These are phyloP conservation scores for Cryptotermes secundus DNA, from an alignment of 1,140 invertebrate species.

Conservation along the genomic window DNA sequence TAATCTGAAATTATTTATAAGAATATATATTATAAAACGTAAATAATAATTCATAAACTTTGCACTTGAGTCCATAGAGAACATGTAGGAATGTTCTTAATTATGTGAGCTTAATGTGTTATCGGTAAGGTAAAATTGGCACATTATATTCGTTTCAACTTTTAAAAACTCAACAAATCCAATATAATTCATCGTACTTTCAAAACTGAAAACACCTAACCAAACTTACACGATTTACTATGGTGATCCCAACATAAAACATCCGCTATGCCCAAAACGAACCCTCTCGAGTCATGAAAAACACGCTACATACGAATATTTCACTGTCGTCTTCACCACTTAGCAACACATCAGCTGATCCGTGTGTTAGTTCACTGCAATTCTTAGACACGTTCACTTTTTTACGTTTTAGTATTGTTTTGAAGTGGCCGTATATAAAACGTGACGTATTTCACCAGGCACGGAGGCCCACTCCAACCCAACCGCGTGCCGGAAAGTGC, in stretches of 20 bases:
- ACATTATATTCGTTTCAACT: no score
- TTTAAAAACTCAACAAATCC: no score
- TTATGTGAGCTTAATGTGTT: no score
- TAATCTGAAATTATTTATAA: no score
- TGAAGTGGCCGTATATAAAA: background rate
- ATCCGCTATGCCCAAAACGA: background rate
- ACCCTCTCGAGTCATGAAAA: background rate
- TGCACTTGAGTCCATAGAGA: no score
- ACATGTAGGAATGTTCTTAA: no score
- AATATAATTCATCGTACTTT: no score
- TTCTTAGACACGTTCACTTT: background rate
- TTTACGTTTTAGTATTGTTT: background rate
- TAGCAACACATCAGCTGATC: background rate
- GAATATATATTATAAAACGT: no score
- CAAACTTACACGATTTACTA: background rate
- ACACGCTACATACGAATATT: background rate
- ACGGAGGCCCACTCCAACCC: background rate
- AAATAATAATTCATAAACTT: no score
- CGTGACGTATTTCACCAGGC: background rate
- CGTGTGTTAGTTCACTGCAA: background rate
- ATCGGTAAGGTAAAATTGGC: no score
- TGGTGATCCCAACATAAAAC: no score
- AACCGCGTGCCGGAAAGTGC: background rate
- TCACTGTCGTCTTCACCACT: background rate
- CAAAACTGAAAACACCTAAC: background rate